Evolutionary conservation across 2,888 invertebrate species (phyloP).

Genomic region (Xanthia icteritia): DNA sequence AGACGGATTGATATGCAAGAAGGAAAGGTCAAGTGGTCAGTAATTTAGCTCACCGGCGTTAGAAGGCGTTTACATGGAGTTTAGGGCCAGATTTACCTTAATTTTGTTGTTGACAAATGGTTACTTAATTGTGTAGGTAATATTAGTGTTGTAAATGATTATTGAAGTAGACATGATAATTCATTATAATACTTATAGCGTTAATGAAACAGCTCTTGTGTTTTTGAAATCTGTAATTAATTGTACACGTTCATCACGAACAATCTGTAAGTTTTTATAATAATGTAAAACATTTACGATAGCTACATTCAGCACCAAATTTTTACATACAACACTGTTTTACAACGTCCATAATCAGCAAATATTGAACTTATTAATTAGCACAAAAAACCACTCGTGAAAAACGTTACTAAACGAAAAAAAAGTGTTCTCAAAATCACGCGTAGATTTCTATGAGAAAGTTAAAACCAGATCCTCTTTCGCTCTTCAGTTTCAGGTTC

Average conservation of each 20-base stretch:
- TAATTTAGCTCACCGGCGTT: slow-evolving; percentile 47
- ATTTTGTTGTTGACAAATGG: neutral
- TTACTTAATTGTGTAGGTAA: neutral
- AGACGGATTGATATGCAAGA: slow-evolving; percentile 54
- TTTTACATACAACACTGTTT: neutral
- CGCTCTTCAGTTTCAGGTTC: slow-evolving; percentile 85
- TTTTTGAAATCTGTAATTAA: slow-evolving; percentile 21
- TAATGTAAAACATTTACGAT: neutral
- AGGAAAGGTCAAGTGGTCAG: slow-evolving; percentile 61
- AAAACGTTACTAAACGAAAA: neutral
- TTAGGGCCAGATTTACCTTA: slow-evolving; percentile 34
- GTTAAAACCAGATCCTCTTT: slow-evolving; percentile 82
- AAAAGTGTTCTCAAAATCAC: slow-evolving; percentile 61
- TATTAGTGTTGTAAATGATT: neutral
- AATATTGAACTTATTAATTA: neutral
- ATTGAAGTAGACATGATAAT: neutral
- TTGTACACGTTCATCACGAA: neutral
- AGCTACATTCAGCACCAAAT: neutral
- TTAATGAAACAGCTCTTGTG: slow-evolving; percentile 2
- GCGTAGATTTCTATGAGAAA: slow-evolving; percentile 85
- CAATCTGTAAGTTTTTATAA: neutral
- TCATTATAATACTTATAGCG: neutral
- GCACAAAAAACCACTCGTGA: neutral
- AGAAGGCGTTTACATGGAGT: slow-evolving; percentile 62
- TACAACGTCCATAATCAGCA: neutral